Evolutionary conservation across 1,140 invertebrate species (phyloP).

Genomic region (Drosophila ananassae): DNA sequence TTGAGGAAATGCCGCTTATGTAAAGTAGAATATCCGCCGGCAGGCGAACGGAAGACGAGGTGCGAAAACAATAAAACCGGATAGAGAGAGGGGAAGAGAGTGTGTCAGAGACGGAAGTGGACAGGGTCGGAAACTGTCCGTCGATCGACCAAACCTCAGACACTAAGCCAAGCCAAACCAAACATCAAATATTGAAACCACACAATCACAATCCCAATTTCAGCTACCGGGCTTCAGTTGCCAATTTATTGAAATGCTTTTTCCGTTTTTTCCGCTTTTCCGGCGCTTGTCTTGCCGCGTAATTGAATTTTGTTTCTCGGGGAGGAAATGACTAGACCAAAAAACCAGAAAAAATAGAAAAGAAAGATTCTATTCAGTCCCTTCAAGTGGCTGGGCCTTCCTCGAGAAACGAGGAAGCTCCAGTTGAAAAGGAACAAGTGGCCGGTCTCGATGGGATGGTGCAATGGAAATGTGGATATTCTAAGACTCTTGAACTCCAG

Average conservation of each 20-base stretch:
- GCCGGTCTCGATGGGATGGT: slow-evolving; percentile 21
- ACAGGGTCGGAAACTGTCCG: slow-evolving; percentile 39
- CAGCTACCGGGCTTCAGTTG: slow-evolving; percentile 54
- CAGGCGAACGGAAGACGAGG: slow-evolving; percentile 58
- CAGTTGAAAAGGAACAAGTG: slow-evolving; percentile 2
- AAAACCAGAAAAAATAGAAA: slow-evolving; percentile 13
- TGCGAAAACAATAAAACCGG: slow-evolving; percentile 77
- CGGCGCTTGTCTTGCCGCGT: slow-evolving; percentile 26
- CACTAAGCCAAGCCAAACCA: neutral
- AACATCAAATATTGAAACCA: slow-evolving; percentile 7
- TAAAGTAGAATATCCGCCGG: slow-evolving; percentile 79
- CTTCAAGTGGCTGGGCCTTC: slow-evolving; percentile 30
- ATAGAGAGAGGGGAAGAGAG: slow-evolving; percentile 66
- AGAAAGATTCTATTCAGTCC: slow-evolving; percentile 2
- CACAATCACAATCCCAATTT: slow-evolving; percentile 13
- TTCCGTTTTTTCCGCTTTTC: slow-evolving; percentile 56
- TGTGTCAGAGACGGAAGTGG: slow-evolving; percentile 47
- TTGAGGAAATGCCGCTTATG: slow-evolving; percentile 78
- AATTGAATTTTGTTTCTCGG: slow-evolving; percentile 56
- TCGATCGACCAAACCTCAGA: slow-evolving; percentile 20
- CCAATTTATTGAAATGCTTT: slow-evolving; percentile 65
- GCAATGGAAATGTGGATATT: slow-evolving; percentile 40
- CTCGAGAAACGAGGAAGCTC: slow-evolving; percentile 26
- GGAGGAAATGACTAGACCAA: slow-evolving; percentile 73
- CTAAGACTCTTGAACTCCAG: slow-evolving; percentile 18